Evolutionary conservation across 1,140 invertebrate species (phyloP), one percentile per base, ranked within the genome.

Genomic region (Drosophila lacertosa): DNA sequence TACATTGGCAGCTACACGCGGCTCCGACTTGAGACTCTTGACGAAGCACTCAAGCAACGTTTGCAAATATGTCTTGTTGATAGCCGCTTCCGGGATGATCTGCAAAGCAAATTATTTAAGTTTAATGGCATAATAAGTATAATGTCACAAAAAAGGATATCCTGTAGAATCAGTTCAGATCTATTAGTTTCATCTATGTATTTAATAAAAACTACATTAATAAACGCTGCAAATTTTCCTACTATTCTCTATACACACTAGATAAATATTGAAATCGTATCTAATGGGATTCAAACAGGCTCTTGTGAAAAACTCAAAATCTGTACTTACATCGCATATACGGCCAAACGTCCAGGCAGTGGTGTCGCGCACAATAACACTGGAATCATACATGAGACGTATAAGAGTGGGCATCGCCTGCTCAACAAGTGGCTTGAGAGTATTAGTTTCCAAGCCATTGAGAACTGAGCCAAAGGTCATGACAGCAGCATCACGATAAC

Each of bases 381-480:
- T 97, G 10, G 91, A 92, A 92, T 99, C 99, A 77, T 97, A 96
- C 95, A 99, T 98, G 0, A 98, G 92, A 79, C 97, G 94, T 65
- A 99, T 99, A 6, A 99, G 92, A 47, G 97, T 98, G 4, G 96
- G 96, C 95, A 99, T 98, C 0, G 98, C 98, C 91, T 99, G 96
- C 91, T 99, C 97, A 4, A 99, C 98, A 13, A 99, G 92, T 2
- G 97, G 97, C 92, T 98, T 98, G 35, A 99, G 92, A 3, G 96
- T 97, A 5, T 92, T 93, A 9, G 95, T 93, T 82, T 99, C 97
- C 22, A 99, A 94, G 7, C 99, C 99, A 45, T 98, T 98, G 42
- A 99, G 92, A 76, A 99, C 98, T 0, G 98, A 98, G 39, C 98
- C 99, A 91, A 99, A 99, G 0, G 98, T 97, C 98, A 99, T 99